A percentile compares a stretch with the other conserved stretches of the same genome.
phyloP scores from a whole-genome alignment of 2,113 vertebrate species.

The Pluvialis apricaria region DNA sequence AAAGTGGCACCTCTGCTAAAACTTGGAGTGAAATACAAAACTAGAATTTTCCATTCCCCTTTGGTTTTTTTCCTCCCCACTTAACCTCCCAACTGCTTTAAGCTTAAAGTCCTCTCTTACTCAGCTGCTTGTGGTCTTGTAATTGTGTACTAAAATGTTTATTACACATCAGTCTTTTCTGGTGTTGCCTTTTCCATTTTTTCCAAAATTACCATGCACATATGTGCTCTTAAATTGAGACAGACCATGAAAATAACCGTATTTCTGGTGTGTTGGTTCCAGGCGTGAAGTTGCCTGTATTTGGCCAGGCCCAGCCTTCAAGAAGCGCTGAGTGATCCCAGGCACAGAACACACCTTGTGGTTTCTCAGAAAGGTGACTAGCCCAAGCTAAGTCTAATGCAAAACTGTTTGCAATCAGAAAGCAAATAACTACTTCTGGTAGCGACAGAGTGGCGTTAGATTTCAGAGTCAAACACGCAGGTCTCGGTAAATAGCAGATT shows the following conservation, averaged over 20 bases:
- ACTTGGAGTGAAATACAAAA: neutral
- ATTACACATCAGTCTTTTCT: neutral
- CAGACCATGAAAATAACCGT: fast-evolving
- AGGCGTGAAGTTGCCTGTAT: neutral
- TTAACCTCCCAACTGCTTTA: neutral
- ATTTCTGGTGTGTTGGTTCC: neutral
- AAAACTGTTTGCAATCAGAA: neutral
- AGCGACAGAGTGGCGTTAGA: neutral
- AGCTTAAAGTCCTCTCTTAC: neutral
- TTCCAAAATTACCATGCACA: neutral
- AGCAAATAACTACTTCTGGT: neutral
- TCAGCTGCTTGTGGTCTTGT: neutral
- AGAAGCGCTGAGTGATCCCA: neutral
- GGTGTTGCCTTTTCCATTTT: neutral
- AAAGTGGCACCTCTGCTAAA: neutral
- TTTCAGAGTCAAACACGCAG: neutral
- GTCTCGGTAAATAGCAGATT: neutral
- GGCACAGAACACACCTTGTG: neutral
- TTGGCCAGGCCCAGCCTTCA: neutral
- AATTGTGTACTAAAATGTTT: neutral
- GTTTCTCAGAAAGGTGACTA: neutral
- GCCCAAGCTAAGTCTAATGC: neutral
- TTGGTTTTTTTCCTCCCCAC: neutral
- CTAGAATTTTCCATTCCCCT: neutral
- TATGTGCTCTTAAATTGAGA: neutral